phyloP scores from a whole-genome alignment of 2,888 invertebrate species.

The Zygogramma bicolorata region DNA sequence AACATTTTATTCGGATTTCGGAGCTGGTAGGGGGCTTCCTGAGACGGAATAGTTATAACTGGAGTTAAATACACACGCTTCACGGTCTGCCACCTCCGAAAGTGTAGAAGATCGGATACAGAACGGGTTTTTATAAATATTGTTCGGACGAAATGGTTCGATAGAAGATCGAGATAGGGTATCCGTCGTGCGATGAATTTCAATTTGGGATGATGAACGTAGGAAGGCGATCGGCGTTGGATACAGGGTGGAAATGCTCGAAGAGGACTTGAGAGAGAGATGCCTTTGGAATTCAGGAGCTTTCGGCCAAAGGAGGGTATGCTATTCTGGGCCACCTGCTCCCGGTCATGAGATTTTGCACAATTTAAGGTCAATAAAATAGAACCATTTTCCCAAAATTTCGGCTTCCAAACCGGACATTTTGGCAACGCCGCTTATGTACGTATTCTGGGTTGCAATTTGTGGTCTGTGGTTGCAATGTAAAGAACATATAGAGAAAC shows the following conservation, averaged over 20 bases:
- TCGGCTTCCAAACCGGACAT: no score
- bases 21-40: slow-evolving; percentile 53
- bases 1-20: slow-evolving; percentile 58
- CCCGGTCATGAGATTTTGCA: no score
- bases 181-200: not conserved
- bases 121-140: slow-evolving; percentile 50
- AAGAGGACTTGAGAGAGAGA: no score
- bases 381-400: no score
- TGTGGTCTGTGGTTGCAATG: no score
- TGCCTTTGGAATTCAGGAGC: no score
- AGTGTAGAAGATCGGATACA: slow-evolving; percentile 50
- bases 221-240: not conserved
- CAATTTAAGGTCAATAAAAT: no score
- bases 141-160: not conserved
- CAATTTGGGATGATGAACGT: not conserved
- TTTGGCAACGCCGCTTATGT: no score
- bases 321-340: no score
- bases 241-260: not conserved
- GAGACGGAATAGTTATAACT: slow-evolving; percentile 59
- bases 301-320: no score
- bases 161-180: not conserved
- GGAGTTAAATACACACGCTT: slow-evolving; percentile 58
- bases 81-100: slow-evolving; percentile 58
- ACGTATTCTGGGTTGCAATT: no score
- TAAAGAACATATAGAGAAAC: no score